Evolutionary conservation across 2,888 invertebrate species (phyloP).

Genomic region (Balanococcus diminutus): DNA sequence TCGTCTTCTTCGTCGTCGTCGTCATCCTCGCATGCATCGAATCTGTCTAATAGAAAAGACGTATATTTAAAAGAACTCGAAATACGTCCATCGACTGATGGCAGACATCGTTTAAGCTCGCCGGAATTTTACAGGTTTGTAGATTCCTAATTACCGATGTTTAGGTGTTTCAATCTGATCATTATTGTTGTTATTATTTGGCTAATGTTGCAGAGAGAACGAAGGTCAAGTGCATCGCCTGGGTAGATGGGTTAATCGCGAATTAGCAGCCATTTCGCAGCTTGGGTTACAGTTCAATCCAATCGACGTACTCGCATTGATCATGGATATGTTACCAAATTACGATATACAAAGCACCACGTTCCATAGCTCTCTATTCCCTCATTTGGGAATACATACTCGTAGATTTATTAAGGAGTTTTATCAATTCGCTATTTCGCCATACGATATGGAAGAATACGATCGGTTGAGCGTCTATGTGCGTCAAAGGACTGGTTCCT

Average conservation of each 20-base stretch:
- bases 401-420: slow-evolving; percentile 91
- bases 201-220: slow-evolving; percentile 68
- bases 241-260: slow-evolving; percentile 87
- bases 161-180: background rate
- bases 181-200: background rate
- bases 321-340: slow-evolving; percentile 47
- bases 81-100: slow-evolving; percentile 69
- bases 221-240: slow-evolving; percentile 81
- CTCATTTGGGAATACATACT: slow-evolving; percentile 73
- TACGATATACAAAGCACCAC: slow-evolving; percentile 42
- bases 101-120: slow-evolving; percentile 74
- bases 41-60: background rate
- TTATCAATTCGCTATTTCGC: slow-evolving; percentile 82
- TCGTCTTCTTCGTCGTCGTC: background rate
- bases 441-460: slow-evolving; percentile 82
- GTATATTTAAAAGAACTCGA: slow-evolving; percentile 31
- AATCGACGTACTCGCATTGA: slow-evolving; percentile 67
- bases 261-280: slow-evolving; percentile 77
- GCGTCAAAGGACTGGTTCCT: slow-evolving; percentile 5
- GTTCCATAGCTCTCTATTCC: slow-evolving; percentile 5
- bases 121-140: slow-evolving; percentile 77
- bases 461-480: slow-evolving; percentile 64
- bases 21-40: background rate
- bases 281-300: slow-evolving; percentile 64
- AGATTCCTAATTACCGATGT: background rate